A percentile compares a stretch with the other conserved stretches of the same genome.
Conservation (phyloP, 2,888 invertebrate genomes). For the Tenodera sinensis region DNA sequence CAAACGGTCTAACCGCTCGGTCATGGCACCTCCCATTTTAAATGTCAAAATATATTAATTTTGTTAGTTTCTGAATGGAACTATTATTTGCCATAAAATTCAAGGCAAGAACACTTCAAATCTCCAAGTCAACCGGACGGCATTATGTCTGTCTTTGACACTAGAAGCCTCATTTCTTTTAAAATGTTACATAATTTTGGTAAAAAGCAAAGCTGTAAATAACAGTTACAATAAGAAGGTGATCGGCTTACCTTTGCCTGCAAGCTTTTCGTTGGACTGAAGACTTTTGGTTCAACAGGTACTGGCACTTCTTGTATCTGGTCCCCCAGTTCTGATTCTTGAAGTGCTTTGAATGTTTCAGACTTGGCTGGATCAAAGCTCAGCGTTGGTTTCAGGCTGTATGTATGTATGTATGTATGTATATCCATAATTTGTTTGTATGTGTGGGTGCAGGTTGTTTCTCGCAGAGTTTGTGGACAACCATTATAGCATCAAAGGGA, state of each 20-base stretch:
- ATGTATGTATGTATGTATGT: too few relatives aligned
- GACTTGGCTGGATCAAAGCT: conserved; percentile 85
- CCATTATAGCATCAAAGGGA: not conserved
- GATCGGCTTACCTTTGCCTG: conserved; percentile 14
- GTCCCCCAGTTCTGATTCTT: conserved; percentile 66
- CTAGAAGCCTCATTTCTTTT: too few relatives aligned
- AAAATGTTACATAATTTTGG: too few relatives aligned
- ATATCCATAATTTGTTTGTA: not conserved
- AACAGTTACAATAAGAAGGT: not conserved
- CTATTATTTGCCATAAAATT: too few relatives aligned
- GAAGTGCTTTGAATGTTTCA: conserved; percentile 82
- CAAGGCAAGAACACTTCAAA: too few relatives aligned
- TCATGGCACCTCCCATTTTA: too few relatives aligned
- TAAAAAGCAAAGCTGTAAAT: too few relatives aligned
- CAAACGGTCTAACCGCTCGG: too few relatives aligned
- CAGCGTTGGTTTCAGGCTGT: conserved; percentile 63
- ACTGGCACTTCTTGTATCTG: conserved; percentile 64
- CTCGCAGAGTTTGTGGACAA: not conserved
- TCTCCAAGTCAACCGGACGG: too few relatives aligned
- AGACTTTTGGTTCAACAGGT: conserved; percentile 67
- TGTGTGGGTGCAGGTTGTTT: not conserved
- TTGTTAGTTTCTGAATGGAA: too few relatives aligned
- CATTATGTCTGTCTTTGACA: too few relatives aligned
- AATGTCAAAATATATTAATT: too few relatives aligned
- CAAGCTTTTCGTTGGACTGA: conserved; percentile 56